Percentiles rank a stretch among this genome's conserved stretches.
Evolutionary conservation across 2,797 vertebrate species (phyloP).

Genomic region (Tapera naevia): DNA sequence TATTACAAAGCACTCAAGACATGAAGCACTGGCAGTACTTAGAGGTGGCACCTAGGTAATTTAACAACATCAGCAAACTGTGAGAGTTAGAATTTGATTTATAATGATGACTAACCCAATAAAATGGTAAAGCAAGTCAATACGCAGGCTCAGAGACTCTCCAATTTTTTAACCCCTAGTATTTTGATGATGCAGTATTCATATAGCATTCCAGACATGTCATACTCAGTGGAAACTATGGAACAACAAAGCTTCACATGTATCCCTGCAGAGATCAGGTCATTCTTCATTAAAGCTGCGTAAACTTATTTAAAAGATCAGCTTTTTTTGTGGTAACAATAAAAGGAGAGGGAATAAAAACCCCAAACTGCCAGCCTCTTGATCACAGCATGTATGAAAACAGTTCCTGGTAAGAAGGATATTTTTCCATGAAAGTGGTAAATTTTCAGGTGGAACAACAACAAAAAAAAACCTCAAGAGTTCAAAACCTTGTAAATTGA

Average conservation of each 20-base stretch:
- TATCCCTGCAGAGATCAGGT: constrained; percentile 63
- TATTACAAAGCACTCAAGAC: not conserved
- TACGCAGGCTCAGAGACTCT: constrained; percentile 68
- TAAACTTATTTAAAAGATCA: constrained; percentile 54
- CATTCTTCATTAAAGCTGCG: constrained; percentile 62
- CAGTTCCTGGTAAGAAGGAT: not conserved
- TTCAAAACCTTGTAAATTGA: constrained; percentile 38
- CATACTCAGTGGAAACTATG: constrained; percentile 64
- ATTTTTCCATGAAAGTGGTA: not conserved
- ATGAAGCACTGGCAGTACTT: constrained; percentile 12
- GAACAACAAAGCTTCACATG: constrained; percentile 68
- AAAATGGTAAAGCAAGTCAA: constrained; percentile 76
- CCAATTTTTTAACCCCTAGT: constrained; percentile 39
- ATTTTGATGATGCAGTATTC: constrained; percentile 65
- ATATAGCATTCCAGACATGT: constrained; percentile 64
- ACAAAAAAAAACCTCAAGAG: not conserved
- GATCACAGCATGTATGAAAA: not conserved
- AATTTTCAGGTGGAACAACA: constrained; percentile 21
- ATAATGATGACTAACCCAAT: constrained; percentile 76
- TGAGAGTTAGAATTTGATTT: constrained; percentile 59
- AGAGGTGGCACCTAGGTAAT: constrained; percentile 45
- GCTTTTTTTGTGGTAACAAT: not conserved
- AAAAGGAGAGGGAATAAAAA: not conserved
- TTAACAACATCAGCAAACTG: constrained; percentile 60
- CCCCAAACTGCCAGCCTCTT: not conserved